phyloP scores from a whole-genome alignment of 2,113 vertebrate genomes.

The Mola mola region DNA sequence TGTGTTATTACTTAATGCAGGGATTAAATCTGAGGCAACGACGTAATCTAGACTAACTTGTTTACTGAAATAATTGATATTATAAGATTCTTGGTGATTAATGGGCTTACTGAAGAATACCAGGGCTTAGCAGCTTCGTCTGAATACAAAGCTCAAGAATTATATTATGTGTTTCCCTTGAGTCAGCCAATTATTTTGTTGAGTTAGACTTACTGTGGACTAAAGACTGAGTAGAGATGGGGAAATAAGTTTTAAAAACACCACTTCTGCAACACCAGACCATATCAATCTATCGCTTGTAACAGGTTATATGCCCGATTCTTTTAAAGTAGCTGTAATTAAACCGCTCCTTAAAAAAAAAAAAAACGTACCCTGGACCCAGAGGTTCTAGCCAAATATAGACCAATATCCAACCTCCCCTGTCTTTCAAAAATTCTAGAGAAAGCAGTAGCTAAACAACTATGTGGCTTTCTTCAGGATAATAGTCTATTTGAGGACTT shows the following conservation, averaged over 20 bases:
- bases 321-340: no score
- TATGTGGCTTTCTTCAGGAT: no score
- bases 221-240: constrained; percentile 4
- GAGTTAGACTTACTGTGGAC: constrained; percentile 25
- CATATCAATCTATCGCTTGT: no score
- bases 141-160: constrained; percentile 59
- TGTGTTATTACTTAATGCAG: constrained; percentile 59
- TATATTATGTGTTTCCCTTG: constrained; percentile 44
- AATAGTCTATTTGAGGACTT: no score
- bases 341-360: no score
- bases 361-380: no score
- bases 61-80: constrained; percentile 78
- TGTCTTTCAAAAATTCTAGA: no score
- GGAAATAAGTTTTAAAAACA: background rate
- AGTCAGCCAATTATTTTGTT: constrained; percentile 60
- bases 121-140: constrained; percentile 50
- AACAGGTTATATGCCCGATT: no score
- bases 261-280: no score
- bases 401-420: no score
- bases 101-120: constrained; percentile 60
- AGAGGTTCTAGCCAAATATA: no score
- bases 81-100: constrained; percentile 72
- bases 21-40: constrained; percentile 56
- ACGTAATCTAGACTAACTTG: constrained; percentile 66
- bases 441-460: no score